Evolutionary conservation across 1,140 invertebrate genomes (phyloP).

Genomic region (Uloborus diversus): DNA sequence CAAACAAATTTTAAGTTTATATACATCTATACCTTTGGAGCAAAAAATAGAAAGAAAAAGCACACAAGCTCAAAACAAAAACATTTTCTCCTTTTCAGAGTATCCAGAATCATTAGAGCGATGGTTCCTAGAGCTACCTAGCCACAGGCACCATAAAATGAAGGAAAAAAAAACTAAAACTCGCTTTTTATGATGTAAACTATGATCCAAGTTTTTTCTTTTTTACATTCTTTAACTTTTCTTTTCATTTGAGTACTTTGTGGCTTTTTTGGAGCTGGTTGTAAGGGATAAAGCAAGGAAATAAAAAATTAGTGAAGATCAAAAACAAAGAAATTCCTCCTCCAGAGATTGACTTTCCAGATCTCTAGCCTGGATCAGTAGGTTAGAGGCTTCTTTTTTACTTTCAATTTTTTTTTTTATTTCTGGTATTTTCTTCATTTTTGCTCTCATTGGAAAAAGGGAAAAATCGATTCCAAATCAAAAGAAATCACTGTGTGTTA

Average conservation of each 20-base stretch:
- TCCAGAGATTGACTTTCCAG: constrained; percentile 30
- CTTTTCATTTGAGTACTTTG: constrained; percentile 10
- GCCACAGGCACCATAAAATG: constrained; percentile 34
- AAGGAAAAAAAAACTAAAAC: constrained; percentile 24
- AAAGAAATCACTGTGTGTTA: constrained; percentile 41
- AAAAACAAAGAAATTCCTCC: constrained; percentile 46
- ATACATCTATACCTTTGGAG: constrained; percentile 30
- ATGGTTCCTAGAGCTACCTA: constrained; percentile 29
- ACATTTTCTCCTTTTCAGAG: constrained; percentile 11
- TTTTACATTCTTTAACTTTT: constrained; percentile 26
- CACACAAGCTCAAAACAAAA: constrained; percentile 32
- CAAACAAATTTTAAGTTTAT: constrained; percentile 39
- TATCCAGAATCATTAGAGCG: constrained; percentile 32
- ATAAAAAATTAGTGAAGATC: constrained; percentile 45
- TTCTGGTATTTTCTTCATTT: background rate
- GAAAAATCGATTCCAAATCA: constrained; percentile 23
- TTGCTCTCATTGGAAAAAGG: constrained; percentile 2
- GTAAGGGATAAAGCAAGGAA: background rate
- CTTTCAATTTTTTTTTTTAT: background rate
- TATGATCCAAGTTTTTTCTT: constrained; percentile 22
- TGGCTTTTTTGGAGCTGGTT: background rate
- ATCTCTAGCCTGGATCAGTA: constrained; percentile 31
- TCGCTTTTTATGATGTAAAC: constrained; percentile 47
- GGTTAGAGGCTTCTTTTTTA: constrained; percentile 13
- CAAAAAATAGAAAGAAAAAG: background rate